phyloP scores from a whole-genome alignment of 2,113 vertebrate species.

The Pyrgilauda ruficollis region DNA sequence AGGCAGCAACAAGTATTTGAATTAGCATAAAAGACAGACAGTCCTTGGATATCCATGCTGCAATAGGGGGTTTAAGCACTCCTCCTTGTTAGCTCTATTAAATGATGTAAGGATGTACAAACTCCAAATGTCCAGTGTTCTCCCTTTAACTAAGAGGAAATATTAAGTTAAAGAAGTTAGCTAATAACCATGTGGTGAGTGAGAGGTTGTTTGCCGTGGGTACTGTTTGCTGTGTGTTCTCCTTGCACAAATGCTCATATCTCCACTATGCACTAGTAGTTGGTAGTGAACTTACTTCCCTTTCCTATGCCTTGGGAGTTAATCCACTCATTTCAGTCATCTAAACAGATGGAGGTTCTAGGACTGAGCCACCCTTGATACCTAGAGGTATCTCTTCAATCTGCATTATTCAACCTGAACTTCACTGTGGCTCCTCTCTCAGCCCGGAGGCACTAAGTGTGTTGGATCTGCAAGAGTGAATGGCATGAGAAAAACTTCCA shows the following conservation, averaged over 20 bases:
- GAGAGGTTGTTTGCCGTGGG: not conserved
- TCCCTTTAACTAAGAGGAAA: not conserved
- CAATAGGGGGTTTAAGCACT: not conserved
- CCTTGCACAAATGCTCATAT: not conserved
- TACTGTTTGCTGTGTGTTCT: not conserved
- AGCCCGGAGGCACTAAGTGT: not conserved
- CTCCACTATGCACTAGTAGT: not conserved
- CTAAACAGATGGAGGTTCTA: not conserved
- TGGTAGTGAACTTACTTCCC: not conserved
- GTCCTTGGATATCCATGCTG: not conserved
- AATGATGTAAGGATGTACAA: not conserved
- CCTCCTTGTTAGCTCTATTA: not conserved
- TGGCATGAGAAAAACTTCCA: not conserved
- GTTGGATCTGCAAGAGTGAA: not conserved
- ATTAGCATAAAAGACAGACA: not conserved
- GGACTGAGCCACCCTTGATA: not conserved
- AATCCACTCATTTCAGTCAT: not conserved
- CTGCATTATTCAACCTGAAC: not conserved
- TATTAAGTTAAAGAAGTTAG: conserved; percentile 7
- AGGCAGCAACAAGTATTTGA: not conserved
- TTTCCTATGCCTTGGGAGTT: not conserved
- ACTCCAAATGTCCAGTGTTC: not conserved
- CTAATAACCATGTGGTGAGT: not conserved
- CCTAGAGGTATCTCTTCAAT: not conserved
- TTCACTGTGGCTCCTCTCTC: not conserved